These are phyloP conservation scores for Nysson spinosus DNA, from an alignment of 2,888 invertebrate species.

Conservation along the genomic window DNA sequence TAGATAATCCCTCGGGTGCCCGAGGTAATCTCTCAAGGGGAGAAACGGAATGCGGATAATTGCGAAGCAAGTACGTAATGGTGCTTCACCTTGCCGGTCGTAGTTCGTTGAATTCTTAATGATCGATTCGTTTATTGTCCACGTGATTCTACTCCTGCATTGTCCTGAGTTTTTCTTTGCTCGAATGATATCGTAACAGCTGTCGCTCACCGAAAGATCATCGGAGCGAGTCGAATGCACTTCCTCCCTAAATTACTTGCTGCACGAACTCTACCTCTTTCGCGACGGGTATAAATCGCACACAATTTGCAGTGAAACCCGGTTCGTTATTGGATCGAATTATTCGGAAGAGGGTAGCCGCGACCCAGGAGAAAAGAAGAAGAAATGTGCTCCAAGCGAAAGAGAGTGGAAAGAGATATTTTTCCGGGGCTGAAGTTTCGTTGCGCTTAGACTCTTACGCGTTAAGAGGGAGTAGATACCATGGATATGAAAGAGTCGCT, in stretches of 20 bases:
- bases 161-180: slow-evolving; percentile 1
- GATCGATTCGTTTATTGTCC: background rate
- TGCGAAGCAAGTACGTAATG: background rate
- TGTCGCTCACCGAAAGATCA: slow-evolving; percentile 46
- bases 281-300: no score
- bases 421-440: background rate
- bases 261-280: no score
- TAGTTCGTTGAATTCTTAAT: no score
- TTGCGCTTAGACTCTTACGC: background rate
- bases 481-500: slow-evolving; percentile 29
- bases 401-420: slow-evolving; percentile 3
- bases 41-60: slow-evolving; percentile 13
- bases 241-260: slow-evolving; percentile 51
- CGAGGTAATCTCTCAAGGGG: slow-evolving; percentile 9
- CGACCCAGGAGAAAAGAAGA: background rate
- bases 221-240: slow-evolving; percentile 46
- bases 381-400: background rate
- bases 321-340: no score
- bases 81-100: slow-evolving; percentile 7
- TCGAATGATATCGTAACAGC: slow-evolving; percentile 53
- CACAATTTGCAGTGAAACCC: no score
- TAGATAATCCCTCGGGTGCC: no score
- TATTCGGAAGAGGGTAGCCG: no score
- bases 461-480: slow-evolving; percentile 20
- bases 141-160: slow-evolving; percentile 1